Base-by-base conservation (phyloP, 2,797 vertebrate genomes). In the Danio kyathit region DNA sequence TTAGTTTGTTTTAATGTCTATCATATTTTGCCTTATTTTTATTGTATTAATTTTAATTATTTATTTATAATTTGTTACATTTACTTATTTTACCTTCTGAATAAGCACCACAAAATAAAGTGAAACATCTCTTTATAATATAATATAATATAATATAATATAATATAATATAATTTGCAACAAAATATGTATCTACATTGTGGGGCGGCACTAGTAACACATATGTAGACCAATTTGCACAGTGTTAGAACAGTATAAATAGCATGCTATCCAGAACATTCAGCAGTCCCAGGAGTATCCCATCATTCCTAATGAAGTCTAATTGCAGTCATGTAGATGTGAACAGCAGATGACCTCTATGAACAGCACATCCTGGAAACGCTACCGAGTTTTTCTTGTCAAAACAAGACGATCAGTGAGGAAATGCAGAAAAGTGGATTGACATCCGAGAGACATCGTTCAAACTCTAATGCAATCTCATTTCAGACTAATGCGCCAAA, bases 341-440 rank as follows among this genome's bases (percentile, higher is more conserved):
- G 65, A 72, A 72, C 64, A 67, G 67, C 60, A 84, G 72, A 76
- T 83, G 77, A 74, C n/a, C 77, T 19, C 70, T 21, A 83, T 76
- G 41, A 86, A 76, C 80, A 79, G 67, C 77, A 88, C 78, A 85
- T 69, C 79, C 76, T 61, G 80, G 81, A 80, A 79, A 71, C 48
- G 82, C 60, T 75, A 51, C 51, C 8, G 46, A 76, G 51, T 11
- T 74, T 66, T 65, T 79, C 65, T n/a, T 57, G 74, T 63, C 60
- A 80, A 73, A 84, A 81, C 79, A 82, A 74, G 46, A 60, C 56
- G 67, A 63, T 82, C 60, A 74, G 59, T 54, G 54, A 70, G 75
- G 77, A 80, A 81, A 79, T 29, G 52, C 74, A 0, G 75, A 83
- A 67, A 67, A 79, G 52, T 60, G 59, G 49, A 52, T 46, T 49